Evolutionary conservation across 1,140 invertebrate species (phyloP).

Genomic region (Listronotus oregonensis): DNA sequence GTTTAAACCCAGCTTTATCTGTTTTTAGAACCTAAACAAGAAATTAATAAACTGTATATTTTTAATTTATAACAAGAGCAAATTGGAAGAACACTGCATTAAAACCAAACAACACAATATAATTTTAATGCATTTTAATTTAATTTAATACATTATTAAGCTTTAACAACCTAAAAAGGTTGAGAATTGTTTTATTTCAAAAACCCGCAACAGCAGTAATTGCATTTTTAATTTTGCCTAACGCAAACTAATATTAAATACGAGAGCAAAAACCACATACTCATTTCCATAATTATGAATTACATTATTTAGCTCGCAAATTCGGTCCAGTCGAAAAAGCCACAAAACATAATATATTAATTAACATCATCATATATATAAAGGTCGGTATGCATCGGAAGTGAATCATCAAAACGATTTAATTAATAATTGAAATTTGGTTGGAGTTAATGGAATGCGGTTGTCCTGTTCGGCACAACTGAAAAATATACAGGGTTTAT

Average conservation of each 20-base stretch:
- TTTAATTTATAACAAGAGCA: no score
- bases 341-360: constrained; percentile 30
- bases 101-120: no score
- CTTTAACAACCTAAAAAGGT: constrained; percentile 4
- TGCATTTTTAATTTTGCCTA: constrained; percentile 29
- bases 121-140: no score
- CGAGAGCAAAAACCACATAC: constrained; percentile 26
- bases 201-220: constrained; percentile 16
- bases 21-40: no score
- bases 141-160: constrained; percentile 6
- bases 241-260: constrained; percentile 27
- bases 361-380: constrained; percentile 21
- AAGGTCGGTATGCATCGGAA: constrained; percentile 26
- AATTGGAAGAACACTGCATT: no score
- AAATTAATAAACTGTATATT: no score
- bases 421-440: constrained; percentile 25
- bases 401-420: constrained; percentile 30
- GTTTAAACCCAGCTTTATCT: no score
- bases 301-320: constrained; percentile 26
- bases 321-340: constrained; percentile 12
- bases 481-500: neutral
- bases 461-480: neutral
- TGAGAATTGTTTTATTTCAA: neutral
- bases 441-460: constrained; percentile 15
- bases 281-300: constrained; percentile 30